Base-by-base conservation (phyloP, 37 sponge, comb jelly and placozoan species). In the Oscarella lobularis region DNA sequence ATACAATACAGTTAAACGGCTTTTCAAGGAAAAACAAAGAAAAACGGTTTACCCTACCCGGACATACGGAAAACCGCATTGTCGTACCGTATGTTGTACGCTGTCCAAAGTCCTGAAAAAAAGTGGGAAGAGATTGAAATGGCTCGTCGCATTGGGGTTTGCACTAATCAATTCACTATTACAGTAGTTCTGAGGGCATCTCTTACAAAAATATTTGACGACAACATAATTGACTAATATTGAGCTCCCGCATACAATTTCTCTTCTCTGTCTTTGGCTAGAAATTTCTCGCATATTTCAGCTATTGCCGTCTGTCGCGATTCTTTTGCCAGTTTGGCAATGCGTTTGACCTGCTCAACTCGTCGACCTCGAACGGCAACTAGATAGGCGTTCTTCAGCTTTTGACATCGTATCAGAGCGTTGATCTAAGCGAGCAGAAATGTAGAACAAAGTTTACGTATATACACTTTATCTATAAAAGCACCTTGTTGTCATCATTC, bases 251-350 rank as follows among this genome's bases (percentile, higher is more conserved):
- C 9, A 27, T 27, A 20, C 60, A 48, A 48, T 9, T 20, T 9
- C 20, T 48, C 60, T 48, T 48, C 60, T 27, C 73, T 29, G 33
- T 74, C 38, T 20, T 32, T 40, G 35, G 73, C 79, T 6, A 90
- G 76, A 86, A 85, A 90, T 48, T 84, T 86, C 78, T 91, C 88
- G 77, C 92, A 91, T 39, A 91, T 87, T 73, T 87, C 85, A 29
- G 79, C 77, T 1, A 91, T 84, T 31, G 48, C n/a, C 4, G 75
- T 33, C 66, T 87, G 88, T 2, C 85, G 81, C 27, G 88, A 82
- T 37, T 85, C 73, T 38, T 48, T 79, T 35, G 92, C 92, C n/a
- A 87, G 75, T 40, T 74, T 67, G n/a, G 81, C 67, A 27, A 91
- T 91, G 70, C 77, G 67, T 36, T 48, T 55, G 1, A 91, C 88